A percentile compares a stretch with the other conserved stretches of the same genome.
phyloP scores from a whole-genome alignment of 2,797 vertebrate genomes.

The Tiaroga cobitis region DNA sequence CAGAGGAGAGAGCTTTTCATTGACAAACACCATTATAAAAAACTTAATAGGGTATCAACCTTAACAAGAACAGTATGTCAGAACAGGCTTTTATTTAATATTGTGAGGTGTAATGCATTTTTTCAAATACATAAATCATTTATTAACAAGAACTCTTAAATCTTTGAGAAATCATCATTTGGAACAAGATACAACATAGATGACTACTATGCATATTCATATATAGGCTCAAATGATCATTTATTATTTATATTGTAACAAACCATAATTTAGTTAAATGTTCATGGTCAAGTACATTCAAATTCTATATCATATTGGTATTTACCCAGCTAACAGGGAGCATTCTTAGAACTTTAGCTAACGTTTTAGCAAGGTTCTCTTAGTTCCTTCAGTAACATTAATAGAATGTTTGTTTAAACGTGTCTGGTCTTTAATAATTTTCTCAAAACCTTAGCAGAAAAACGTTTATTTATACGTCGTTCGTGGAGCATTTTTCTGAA shows the following conservation, averaged over 20 bases:
- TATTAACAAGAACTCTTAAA: not conserved
- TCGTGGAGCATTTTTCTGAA: not conserved
- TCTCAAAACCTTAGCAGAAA: not conserved
- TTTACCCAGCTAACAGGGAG: not conserved
- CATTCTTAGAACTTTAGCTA: too few relatives aligned
- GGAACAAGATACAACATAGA: not conserved
- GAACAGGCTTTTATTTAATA: constrained; percentile 11
- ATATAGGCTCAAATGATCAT: too few relatives aligned
- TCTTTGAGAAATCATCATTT: not conserved
- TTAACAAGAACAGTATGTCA: not conserved
- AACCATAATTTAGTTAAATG: not conserved
- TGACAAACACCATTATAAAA: not conserved
- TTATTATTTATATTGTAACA: not conserved
- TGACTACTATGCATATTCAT: not conserved
- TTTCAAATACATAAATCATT: not conserved
- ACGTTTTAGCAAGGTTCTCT: not conserved
- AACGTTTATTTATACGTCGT: not conserved
- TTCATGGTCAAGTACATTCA: not conserved
- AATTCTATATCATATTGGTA: not conserved
- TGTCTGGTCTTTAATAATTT: not conserved
- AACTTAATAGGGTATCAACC: not conserved
- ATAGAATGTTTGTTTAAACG: not conserved
- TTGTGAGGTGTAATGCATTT: not conserved
- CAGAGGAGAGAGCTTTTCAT: not conserved
- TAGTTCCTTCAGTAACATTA: not conserved